Conservation (phyloP, 1,140 invertebrate genomes). For the Adoxophyes honmai region DNA sequence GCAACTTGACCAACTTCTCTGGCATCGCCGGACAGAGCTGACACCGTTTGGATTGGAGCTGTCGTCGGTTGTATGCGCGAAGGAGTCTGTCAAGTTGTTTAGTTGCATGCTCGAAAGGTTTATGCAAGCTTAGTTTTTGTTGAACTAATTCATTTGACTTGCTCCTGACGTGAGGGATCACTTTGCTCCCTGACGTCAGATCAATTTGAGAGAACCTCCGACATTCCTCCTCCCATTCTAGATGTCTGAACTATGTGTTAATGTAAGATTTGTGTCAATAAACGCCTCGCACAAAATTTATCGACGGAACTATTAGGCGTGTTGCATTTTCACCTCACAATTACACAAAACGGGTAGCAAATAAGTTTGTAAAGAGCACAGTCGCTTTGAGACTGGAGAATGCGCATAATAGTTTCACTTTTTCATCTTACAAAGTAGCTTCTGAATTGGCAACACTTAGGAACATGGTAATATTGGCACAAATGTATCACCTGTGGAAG, state of each 20-base stretch:
- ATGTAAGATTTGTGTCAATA: constrained; percentile 36
- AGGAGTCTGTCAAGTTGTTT: constrained; percentile 27
- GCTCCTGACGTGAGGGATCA: constrained; percentile 66
- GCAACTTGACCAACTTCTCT: not conserved
- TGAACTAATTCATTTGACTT: constrained; percentile 71
- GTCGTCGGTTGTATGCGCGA: constrained; percentile 12
- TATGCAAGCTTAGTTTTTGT: constrained; percentile 30
- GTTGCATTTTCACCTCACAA: not conserved
- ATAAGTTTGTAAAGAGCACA: not conserved
- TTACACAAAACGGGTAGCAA: not conserved
- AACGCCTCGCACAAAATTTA: constrained; percentile 7
- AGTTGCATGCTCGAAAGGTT: constrained; percentile 40
- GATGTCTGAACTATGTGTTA: constrained; percentile 26
- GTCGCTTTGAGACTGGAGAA: not conserved
- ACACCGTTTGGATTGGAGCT: no score
- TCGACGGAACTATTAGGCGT: not conserved
- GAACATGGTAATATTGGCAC: constrained; percentile 24
- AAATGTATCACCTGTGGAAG: constrained; percentile 24
- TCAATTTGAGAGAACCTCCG: constrained; percentile 55
- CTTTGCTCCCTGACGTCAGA: constrained; percentile 36
- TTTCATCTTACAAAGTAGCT: constrained; percentile 1
- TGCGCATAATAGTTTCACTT: constrained; percentile 7
- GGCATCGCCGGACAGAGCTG: not conserved
- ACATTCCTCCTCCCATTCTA: constrained; percentile 41
- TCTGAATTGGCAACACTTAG: constrained; percentile 18